Percentiles rank a stretch among this genome's conserved stretches.
Conservation (phyloP, 1,140 invertebrate species). For the Chlorops oryzae region DNA sequence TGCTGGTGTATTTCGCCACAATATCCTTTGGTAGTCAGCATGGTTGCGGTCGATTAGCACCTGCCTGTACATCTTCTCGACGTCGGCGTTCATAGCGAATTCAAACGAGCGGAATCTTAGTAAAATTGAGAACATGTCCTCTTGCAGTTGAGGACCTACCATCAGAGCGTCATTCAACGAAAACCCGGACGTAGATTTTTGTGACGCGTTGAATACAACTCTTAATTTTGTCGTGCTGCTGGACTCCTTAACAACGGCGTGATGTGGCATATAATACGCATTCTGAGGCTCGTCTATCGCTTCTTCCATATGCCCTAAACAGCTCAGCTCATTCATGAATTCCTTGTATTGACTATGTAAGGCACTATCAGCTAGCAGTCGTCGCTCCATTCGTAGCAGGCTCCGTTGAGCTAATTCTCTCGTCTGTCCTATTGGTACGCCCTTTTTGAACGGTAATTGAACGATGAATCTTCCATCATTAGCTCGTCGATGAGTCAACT, state of each 20-base stretch:
- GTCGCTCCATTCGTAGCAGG: neutral
- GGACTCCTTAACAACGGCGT: slow-evolving; percentile 3
- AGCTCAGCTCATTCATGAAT: slow-evolving; percentile 10
- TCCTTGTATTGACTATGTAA: neutral
- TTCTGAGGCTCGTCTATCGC: neutral
- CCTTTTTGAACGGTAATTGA: slow-evolving; percentile 4
- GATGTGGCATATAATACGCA: slow-evolving; percentile 14
- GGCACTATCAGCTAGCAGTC: neutral
- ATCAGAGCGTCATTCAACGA: slow-evolving; percentile 38
- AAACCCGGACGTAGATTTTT: slow-evolving; percentile 18
- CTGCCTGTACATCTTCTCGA: slow-evolving; percentile 9
- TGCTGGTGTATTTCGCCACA: neutral
- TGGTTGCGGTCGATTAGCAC: neutral
- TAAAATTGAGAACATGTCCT: slow-evolving; percentile 36
- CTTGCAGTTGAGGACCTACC: slow-evolving; percentile 34
- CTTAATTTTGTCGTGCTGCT: slow-evolving; percentile 24
- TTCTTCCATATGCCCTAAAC: slow-evolving; percentile 12
- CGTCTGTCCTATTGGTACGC: neutral
- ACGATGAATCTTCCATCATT: neutral
- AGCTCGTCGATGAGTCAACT: neutral
- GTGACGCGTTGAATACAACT: slow-evolving; percentile 32
- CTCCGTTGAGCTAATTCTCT: neutral
- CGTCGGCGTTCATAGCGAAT: slow-evolving; percentile 30
- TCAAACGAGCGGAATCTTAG: slow-evolving; percentile 31
- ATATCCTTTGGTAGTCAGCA: neutral